Evolutionary conservation across 2,113 vertebrate genomes (phyloP).

Genomic region (Pica pica): DNA sequence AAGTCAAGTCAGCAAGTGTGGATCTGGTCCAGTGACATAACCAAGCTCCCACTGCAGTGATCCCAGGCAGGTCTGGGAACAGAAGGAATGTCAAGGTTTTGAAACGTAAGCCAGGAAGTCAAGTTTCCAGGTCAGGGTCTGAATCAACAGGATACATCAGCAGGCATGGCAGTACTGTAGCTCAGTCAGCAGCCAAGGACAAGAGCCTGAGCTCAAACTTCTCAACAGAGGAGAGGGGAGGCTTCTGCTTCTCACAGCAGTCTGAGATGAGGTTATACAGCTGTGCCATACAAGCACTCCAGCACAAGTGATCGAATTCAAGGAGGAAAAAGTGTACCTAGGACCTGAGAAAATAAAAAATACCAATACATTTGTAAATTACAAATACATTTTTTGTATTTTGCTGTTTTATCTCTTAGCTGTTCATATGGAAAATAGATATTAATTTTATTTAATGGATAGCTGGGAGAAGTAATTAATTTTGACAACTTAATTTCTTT

Average conservation of each 20-base stretch:
- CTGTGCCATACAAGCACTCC: background rate
- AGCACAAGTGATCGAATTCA: background rate
- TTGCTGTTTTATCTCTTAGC: background rate
- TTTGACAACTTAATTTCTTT: constrained; percentile 19
- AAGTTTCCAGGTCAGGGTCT: background rate
- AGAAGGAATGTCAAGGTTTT: background rate
- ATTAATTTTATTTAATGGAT: constrained; percentile 14
- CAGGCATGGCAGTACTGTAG: background rate
- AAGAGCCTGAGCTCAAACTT: background rate
- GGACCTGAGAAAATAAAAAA: background rate
- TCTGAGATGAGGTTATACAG: background rate
- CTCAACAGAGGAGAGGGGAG: rapidly evolving
- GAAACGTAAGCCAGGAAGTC: background rate
- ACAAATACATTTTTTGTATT: background rate
- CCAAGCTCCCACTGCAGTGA: background rate
- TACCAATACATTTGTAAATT: background rate
- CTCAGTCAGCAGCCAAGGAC: background rate
- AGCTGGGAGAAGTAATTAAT: constrained; percentile 7
- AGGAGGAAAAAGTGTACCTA: background rate
- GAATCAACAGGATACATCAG: background rate
- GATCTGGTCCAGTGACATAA: background rate
- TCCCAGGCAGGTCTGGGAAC: background rate
- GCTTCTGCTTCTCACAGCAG: background rate
- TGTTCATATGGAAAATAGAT: background rate
- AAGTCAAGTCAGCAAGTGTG: background rate